Evolutionary conservation across 37 sponge, comb jelly and placozoan genomes (phyloP).

Genomic region (Axinella damicornis): DNA sequence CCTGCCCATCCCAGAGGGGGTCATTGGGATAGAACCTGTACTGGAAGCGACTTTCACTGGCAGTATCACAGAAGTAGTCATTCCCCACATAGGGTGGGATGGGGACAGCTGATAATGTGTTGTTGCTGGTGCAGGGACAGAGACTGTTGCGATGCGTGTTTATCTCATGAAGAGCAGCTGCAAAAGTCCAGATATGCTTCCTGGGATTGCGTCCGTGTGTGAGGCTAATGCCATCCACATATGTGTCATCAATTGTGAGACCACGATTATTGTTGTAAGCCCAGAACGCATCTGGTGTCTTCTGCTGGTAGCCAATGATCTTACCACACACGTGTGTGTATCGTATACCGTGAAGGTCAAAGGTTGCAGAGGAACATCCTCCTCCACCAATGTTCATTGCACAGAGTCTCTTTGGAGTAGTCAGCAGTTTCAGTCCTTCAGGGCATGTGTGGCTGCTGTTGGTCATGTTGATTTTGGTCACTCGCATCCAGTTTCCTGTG

Average conservation of each 20-base stretch:
- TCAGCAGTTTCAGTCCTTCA: not conserved
- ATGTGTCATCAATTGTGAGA: conserved; percentile 3
- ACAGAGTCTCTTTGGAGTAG: not conserved
- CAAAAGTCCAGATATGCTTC: conserved; percentile 52
- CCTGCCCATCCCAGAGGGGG: too few species aligned
- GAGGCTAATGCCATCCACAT: conserved; percentile 42
- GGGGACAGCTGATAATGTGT: too few species aligned
- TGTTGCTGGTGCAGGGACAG: too few species aligned
- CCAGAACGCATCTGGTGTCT: conserved; percentile 19
- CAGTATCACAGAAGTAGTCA: too few species aligned
- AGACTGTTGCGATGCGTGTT: too few species aligned
- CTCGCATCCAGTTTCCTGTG: conserved; percentile 1
- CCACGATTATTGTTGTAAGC: not conserved
- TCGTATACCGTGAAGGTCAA: not conserved
- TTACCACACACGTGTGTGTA: conserved; percentile 38
- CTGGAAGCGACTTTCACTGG: too few species aligned
- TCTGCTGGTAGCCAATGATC: conserved; percentile 23
- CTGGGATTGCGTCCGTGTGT: conserved; percentile 30
- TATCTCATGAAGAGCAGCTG: conserved; percentile 23
- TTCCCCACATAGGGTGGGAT: too few species aligned
- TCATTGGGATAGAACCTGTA: too few species aligned
- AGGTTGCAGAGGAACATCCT: conserved; percentile 16
- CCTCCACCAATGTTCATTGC: not conserved
- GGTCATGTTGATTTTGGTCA: not conserved
- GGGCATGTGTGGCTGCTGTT: conserved; percentile 2